Evolutionary conservation across 2,888 invertebrate genomes (phyloP).

Genomic region (Drosophila mercatorum): DNA sequence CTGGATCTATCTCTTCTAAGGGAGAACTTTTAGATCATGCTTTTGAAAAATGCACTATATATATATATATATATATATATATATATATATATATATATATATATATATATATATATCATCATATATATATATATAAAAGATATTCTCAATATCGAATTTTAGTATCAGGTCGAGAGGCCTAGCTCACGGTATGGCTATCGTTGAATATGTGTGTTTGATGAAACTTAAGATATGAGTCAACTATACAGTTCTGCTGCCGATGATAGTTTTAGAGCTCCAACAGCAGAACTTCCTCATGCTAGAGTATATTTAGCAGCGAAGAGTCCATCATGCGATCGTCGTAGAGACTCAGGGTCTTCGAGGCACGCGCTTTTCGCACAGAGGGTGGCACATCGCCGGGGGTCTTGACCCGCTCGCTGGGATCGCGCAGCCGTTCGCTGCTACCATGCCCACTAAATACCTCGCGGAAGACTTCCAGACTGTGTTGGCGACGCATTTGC

Average conservation of each 20-base stretch:
- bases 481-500: slow-evolving; percentile 87
- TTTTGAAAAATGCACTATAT: slow-evolving; percentile 40
- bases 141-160: slow-evolving; percentile 21
- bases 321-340: slow-evolving; percentile 94
- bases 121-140: slow-evolving; percentile 21
- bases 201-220: slow-evolving; percentile 64
- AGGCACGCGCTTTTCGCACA: slow-evolving; percentile 89
- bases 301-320: slow-evolving; percentile 83
- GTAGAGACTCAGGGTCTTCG: slow-evolving; percentile 92
- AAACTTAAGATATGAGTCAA: slow-evolving; percentile 63
- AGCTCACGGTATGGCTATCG: slow-evolving; percentile 70
- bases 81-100: slow-evolving; percentile 18
- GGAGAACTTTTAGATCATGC: slow-evolving; percentile 22
- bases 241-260: slow-evolving; percentile 65
- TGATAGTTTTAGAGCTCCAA: slow-evolving; percentile 81
- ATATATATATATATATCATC: background rate
- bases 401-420: slow-evolving; percentile 91
- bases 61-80: slow-evolving; percentile 18
- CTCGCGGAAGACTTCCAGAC: slow-evolving; percentile 91
- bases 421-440: slow-evolving; percentile 88
- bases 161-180: slow-evolving; percentile 46
- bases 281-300: slow-evolving; percentile 85
- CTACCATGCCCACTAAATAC: slow-evolving; percentile 89
- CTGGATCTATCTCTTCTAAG: slow-evolving; percentile 24
- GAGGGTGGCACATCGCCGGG: slow-evolving; percentile 93